Conservation (phyloP, 1,140 invertebrate species). For the Nylanderia fulva region DNA sequence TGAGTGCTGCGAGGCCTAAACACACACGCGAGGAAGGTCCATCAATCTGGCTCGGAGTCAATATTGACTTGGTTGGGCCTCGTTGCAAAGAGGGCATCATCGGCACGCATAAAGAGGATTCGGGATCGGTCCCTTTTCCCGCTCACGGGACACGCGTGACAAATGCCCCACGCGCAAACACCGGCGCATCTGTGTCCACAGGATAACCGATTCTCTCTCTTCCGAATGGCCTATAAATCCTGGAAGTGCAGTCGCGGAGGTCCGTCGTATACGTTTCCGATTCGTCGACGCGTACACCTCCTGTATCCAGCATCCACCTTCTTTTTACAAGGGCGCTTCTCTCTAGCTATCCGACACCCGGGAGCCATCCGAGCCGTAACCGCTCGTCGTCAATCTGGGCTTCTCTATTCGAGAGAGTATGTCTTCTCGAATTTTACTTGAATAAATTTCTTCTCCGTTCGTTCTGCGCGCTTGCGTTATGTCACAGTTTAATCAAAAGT, state of each 20-base stretch:
- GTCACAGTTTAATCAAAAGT: no score
- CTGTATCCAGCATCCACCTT: conserved; percentile 32
- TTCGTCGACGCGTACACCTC: conserved; percentile 35
- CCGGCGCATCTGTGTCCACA: conserved; percentile 85
- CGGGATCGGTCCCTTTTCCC: conserved; percentile 79
- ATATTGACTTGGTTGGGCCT: conserved; percentile 85
- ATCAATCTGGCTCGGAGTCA: conserved; percentile 85
- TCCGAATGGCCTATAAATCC: conserved; percentile 73
- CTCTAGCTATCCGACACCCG: conserved; percentile 38
- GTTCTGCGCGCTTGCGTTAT: no score
- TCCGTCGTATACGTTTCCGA: conserved; percentile 55
- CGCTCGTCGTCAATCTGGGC: conserved; percentile 38
- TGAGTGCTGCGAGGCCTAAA: conserved; percentile 83
- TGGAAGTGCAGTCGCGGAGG: conserved; percentile 63
- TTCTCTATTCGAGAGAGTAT: background rate
- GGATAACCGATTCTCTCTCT: conserved; percentile 77
- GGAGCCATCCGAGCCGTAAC: conserved; percentile 26
- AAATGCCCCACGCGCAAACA: conserved; percentile 85
- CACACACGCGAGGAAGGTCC: conserved; percentile 81
- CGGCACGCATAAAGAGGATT: conserved; percentile 78
- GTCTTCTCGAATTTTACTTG: conserved; percentile 22
- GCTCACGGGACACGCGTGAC: conserved; percentile 85
- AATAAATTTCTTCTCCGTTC: conserved; percentile 31
- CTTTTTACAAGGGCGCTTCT: conserved; percentile 47
- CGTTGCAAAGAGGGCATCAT: conserved; percentile 85